Evolutionary conservation across 1,140 invertebrate genomes (phyloP), one percentile per base, ranked within the genome.

Genomic region (Plutomurus gul): DNA sequence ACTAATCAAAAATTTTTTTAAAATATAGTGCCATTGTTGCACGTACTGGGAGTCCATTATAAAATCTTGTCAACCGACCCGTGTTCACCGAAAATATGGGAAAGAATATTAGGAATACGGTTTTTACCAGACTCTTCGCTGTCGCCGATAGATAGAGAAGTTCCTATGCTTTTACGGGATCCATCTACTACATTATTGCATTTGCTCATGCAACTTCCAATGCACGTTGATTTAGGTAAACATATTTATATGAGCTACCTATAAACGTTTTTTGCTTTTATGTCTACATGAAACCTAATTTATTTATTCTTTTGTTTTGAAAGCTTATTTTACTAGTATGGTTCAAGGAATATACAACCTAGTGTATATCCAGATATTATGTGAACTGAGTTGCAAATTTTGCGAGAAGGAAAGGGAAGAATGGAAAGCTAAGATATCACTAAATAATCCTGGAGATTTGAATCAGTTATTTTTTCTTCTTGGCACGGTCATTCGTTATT

Each of bases 301-400:
- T 47, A 36, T 81, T 36, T 43, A 75, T 1, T 77, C 72, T 85
- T 85, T 83, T 78, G 88, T 89, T n/a, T 70, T n/a, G n/a, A n/a
- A n/a, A 96, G 95, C 91, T 25, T 95, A 96, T 86, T 96, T 94
- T 86, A 92, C 92, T 8, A 92, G 92, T 84, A 90, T 97, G 79
- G 92, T 97, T 0, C 92, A 93, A 85, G 91, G 93, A 81, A 87
- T 97, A 39, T 97, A 95, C 88, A 95, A 96, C 87, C 88, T 97
- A 46, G 88, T 93, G 47, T 96, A 95, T 87, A 92, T 96, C 85
- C 95, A 97, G 90, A 92, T 95, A 40, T 88, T 96, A 25, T 87
- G 91, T 0, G 91, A 92, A 82, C 84, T 95, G 7, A 92, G 89
- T 37, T 92, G 89, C 86, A 90, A 88, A 82, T 89, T 95, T 85